Percentiles rank a stretch among this genome's conserved stretches.
Conservation (phyloP, 2,113 vertebrate genomes). For the Podilymbus podiceps region DNA sequence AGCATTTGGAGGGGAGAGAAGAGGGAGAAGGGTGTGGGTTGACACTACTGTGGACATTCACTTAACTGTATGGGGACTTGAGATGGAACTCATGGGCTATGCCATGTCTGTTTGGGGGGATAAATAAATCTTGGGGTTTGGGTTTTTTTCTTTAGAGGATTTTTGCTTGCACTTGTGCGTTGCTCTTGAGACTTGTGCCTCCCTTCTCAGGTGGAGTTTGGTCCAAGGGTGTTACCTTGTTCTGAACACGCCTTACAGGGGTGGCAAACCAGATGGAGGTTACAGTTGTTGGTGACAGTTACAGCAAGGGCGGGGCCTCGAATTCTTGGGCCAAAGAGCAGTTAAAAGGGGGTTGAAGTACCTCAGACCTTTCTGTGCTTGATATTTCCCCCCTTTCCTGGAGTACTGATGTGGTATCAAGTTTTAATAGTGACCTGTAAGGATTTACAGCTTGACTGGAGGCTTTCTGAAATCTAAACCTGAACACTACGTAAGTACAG, state of each 20-base stretch:
- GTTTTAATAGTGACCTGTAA: neutral
- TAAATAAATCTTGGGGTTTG: neutral
- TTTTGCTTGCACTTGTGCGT: fast-evolving
- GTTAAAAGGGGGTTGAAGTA: neutral
- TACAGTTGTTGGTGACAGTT: neutral
- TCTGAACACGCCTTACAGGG: neutral
- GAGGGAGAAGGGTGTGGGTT: neutral
- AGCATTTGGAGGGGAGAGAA: neutral
- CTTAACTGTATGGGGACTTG: neutral
- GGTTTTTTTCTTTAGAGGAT: neutral
- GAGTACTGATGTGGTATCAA: neutral
- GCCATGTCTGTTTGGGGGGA: neutral
- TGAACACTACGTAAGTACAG: neutral
- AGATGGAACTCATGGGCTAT: neutral
- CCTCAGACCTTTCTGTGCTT: neutral
- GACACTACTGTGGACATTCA: neutral
- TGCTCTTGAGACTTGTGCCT: fast-evolving
- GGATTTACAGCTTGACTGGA: neutral
- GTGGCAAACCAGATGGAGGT: neutral
- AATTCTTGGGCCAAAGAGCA: neutral
- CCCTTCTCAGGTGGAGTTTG: neutral
- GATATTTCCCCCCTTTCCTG: neutral
- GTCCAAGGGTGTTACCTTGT: neutral
- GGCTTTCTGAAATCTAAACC: neutral
- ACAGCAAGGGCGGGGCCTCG: neutral